Percentiles rank a stretch among this genome's conserved stretches.
Conservation (phyloP, 2,888 invertebrate species). For the Patella pellucida region DNA sequence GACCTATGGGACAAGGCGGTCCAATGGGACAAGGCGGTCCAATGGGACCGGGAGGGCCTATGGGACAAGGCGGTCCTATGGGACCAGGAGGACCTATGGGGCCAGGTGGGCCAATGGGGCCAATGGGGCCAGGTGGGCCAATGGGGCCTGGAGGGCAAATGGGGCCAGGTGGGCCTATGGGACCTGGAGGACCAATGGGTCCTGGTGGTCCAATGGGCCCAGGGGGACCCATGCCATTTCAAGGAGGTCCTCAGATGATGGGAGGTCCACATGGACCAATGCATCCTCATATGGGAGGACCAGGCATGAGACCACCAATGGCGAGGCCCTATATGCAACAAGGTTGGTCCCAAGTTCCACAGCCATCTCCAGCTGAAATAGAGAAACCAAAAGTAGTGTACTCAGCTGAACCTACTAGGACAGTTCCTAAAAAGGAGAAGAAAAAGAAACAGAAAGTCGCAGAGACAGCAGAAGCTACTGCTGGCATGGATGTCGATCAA, state of each 20-base stretch:
- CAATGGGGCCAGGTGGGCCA: slow-evolving; percentile 7
- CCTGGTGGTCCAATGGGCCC: slow-evolving; percentile 23
- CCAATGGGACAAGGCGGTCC: slow-evolving; percentile 37
- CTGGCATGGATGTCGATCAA: slow-evolving; percentile 30
- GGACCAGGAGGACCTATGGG: slow-evolving; percentile 28
- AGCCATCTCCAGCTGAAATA: slow-evolving; percentile 30
- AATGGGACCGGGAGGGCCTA: slow-evolving; percentile 24
- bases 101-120: slow-evolving; percentile 22
- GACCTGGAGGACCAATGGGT: slow-evolving; percentile 6
- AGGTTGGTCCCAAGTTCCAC: slow-evolving; percentile 33
- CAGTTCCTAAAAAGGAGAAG: slow-evolving; percentile 45
- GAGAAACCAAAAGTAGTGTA: slow-evolving; percentile 62
- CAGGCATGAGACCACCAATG: slow-evolving; percentile 22
- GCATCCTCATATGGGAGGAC: slow-evolving; percentile 14
- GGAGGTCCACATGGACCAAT: not conserved
- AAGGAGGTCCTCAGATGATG: slow-evolving; percentile 29
- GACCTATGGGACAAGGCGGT: slow-evolving; percentile 19
- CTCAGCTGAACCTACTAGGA: slow-evolving; percentile 63
- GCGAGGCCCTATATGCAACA: slow-evolving; percentile 21
- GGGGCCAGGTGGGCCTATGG: slow-evolving; percentile 15
- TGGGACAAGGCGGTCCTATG: slow-evolving; percentile 29
- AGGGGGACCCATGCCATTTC: slow-evolving; percentile 20
- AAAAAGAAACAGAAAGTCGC: slow-evolving; percentile 41
- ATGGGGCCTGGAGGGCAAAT: slow-evolving; percentile 19
- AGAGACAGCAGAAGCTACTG: slow-evolving; percentile 10